Conservation (phyloP, 2,797 vertebrate genomes). For the Luscinia megarhynchos region DNA sequence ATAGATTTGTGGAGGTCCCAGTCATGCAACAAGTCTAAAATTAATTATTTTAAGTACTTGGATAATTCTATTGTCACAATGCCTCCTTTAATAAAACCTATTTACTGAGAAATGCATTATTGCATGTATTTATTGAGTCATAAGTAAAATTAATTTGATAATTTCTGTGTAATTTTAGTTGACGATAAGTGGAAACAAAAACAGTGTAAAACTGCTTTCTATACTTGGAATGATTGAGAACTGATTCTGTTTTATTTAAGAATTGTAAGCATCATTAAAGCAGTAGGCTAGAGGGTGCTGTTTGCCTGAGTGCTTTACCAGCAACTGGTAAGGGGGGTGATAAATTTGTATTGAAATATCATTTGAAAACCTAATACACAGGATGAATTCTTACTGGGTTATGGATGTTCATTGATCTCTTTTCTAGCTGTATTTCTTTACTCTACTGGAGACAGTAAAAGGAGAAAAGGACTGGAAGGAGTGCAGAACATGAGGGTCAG, state of each 20-base stretch:
- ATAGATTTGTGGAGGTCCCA: not conserved
- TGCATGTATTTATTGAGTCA: not conserved
- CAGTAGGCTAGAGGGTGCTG: not conserved
- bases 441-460: not conserved
- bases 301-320: not conserved
- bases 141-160: not conserved
- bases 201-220: not conserved
- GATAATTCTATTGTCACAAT: not conserved
- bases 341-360: not conserved
- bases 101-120: not conserved
- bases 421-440: not conserved
- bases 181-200: not conserved
- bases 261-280: not conserved
- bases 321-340: not conserved
- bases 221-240: not conserved
- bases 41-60: not conserved
- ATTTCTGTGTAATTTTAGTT: not conserved
- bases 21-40: not conserved
- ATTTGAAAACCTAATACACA: not conserved
- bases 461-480: not conserved
- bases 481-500: not conserved
- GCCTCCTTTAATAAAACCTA: not conserved
- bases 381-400: not conserved
- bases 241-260: not conserved
- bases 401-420: not conserved